A percentile compares a stretch with the other conserved stretches of the same genome.
Conservation (phyloP, 1,140 invertebrate genomes). For the Portunus trituberculatus region DNA sequence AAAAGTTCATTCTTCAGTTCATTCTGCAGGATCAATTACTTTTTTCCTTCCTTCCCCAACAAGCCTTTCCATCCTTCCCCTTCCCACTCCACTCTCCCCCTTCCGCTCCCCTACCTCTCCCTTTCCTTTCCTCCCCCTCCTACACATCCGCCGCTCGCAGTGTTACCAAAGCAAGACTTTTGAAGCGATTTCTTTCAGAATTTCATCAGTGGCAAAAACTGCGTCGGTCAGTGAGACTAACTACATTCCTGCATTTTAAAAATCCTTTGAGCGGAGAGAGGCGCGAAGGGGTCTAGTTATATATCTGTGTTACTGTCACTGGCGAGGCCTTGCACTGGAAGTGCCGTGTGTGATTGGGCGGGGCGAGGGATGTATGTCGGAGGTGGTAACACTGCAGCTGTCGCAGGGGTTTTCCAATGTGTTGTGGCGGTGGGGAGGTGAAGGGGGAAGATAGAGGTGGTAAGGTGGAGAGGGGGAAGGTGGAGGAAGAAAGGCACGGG, state of each 20-base stretch:
- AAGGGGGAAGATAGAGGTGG: too few relatives aligned
- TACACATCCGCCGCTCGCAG: conserved; percentile 54
- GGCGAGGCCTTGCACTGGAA: neutral
- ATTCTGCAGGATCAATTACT: conserved; percentile 28
- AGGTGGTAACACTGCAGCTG: neutral
- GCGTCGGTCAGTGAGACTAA: too few relatives aligned
- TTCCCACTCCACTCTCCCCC: neutral
- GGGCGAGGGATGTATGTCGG: neutral
- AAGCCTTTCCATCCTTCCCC: neutral
- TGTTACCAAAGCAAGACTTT: conserved; percentile 42
- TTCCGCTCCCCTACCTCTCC: neutral
- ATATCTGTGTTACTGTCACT: too few relatives aligned
- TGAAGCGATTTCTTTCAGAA: neutral
- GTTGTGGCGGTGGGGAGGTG: neutral
- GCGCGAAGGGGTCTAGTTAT: neutral
- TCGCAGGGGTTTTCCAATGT: conserved; percentile 54
- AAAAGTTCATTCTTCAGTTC: neutral
- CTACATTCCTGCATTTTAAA: too few relatives aligned
- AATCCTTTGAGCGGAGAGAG: neutral
- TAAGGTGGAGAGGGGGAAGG: neutral
- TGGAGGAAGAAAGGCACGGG: neutral
- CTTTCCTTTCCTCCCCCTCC: neutral
- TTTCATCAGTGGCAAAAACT: neutral
- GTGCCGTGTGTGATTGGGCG: neutral
- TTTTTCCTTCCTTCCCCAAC: neutral